Conservation (phyloP, 2,888 invertebrate species). For the Meganola albula region DNA sequence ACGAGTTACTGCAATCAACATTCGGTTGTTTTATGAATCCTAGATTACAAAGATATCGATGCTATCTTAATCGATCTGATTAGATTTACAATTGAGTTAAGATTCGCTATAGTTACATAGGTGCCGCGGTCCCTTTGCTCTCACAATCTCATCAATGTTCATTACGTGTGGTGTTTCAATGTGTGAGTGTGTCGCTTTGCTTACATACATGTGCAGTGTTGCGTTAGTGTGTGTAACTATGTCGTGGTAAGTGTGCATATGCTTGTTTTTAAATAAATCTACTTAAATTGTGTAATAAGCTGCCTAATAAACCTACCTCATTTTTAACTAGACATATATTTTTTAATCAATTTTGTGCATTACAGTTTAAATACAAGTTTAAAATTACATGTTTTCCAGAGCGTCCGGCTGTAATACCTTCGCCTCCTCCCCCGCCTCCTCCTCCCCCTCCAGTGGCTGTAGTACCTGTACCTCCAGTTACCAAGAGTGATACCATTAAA, state of each 20-base stretch:
- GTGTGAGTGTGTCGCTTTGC: slow-evolving; percentile 30
- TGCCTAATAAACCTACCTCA: no score
- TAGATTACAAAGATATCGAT: neutral
- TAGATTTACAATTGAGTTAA: neutral
- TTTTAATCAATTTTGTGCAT: no score
- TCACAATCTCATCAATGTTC: neutral
- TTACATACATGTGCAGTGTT: slow-evolving; percentile 18
- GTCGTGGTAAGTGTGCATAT: slow-evolving; percentile 30
- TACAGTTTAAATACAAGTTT: no score
- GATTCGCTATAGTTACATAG: neutral
- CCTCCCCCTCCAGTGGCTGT: slow-evolving; percentile 38
- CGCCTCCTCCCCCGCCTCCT: slow-evolving; percentile 53
- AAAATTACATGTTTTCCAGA: no score
- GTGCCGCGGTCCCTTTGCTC: slow-evolving; percentile 1
- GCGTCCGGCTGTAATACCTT: slow-evolving; percentile 39
- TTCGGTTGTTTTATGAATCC: neutral
- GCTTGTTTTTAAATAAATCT: slow-evolving; percentile 13
- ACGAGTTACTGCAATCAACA: slow-evolving; percentile 1
- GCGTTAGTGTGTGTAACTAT: slow-evolving; percentile 22
- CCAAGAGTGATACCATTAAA: slow-evolving; percentile 57
- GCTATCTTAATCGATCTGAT: neutral
- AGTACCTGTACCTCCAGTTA: no score
- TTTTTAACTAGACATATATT: no score
- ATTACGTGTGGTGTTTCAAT: slow-evolving; percentile 6
- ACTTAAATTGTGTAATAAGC: no score